Percentiles rank a stretch among this genome's conserved stretches.
Conservation (phyloP, 2,797 vertebrate species). For the Borostomias antarcticus region DNA sequence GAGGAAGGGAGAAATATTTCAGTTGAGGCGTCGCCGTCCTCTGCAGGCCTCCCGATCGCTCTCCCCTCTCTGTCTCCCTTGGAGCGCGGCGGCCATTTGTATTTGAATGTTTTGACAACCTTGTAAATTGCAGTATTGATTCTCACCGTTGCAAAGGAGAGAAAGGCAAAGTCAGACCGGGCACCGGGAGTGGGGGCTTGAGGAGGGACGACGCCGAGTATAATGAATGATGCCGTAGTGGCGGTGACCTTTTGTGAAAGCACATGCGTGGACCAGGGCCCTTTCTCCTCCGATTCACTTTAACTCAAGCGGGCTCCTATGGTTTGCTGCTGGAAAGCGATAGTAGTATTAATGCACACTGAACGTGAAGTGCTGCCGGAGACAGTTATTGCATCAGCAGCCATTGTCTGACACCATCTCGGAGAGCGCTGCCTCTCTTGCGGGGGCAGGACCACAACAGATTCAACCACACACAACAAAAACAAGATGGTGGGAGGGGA, state of each 20-base stretch:
- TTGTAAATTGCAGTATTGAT: constrained; percentile 63
- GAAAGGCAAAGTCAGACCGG: constrained; percentile 9
- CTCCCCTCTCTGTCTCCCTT: constrained; percentile 7
- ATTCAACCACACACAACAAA: constrained; percentile 25
- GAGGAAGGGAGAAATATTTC: constrained; percentile 34
- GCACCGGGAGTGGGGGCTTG: background rate
- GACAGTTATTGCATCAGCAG: too few relatives aligned
- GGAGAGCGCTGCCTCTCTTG: too few relatives aligned
- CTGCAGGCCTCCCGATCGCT: constrained; percentile 2
- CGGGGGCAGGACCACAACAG: too few relatives aligned
- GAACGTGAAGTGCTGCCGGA: too few relatives aligned
- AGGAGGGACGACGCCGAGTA: constrained; percentile 16
- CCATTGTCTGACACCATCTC: too few relatives aligned
- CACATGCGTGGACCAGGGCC: background rate
- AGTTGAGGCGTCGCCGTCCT: background rate
- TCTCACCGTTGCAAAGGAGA: constrained; percentile 38
- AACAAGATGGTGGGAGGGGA: too few relatives aligned
- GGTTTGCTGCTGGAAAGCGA: too few relatives aligned
- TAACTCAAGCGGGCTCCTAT: background rate
- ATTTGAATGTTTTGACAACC: constrained; percentile 61
- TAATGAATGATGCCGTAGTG: constrained; percentile 38
- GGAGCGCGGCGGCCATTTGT: constrained; percentile 48
- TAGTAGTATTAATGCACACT: too few relatives aligned
- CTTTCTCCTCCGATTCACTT: background rate
- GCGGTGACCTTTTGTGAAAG: constrained; percentile 36